These are phyloP conservation scores for Sus cebifrons DNA, from an alignment of 2,797 vertebrate genomes.

Conservation along the genomic window DNA sequence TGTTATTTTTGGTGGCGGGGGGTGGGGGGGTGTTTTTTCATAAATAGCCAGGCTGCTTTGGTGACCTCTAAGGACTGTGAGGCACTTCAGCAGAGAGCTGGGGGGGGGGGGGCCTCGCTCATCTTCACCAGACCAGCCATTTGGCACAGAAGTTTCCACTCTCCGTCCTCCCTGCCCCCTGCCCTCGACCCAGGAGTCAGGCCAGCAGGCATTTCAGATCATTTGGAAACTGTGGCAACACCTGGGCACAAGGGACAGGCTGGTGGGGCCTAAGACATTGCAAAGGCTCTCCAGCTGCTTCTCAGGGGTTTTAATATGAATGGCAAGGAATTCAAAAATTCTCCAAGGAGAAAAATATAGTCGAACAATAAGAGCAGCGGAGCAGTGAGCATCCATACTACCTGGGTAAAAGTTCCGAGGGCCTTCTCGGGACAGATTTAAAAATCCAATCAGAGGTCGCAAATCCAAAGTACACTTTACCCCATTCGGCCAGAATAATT, in stretches of 20 bases:
- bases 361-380: slow-evolving; percentile 42
- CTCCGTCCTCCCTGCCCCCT: slow-evolving; percentile 23
- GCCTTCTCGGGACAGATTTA: slow-evolving; percentile 14
- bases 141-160: slow-evolving; percentile 77
- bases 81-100: not conserved
- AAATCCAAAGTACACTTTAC: slow-evolving; percentile 15
- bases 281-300: slow-evolving; percentile 71
- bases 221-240: slow-evolving; percentile 67
- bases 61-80: not conserved
- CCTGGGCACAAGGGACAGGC: slow-evolving; percentile 68
- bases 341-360: slow-evolving; percentile 2
- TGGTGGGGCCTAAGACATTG: slow-evolving; percentile 64
- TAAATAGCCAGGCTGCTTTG: slow-evolving; percentile 1
- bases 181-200: not conserved
- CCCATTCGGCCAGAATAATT: not conserved
- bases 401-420: not conserved
- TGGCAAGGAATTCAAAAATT: slow-evolving; percentile 76
- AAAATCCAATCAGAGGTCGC: slow-evolving; percentile 48
- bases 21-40: not conserved
- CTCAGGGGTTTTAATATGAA: slow-evolving; percentile 77
- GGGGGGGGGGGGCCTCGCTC: not conserved
- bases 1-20: not conserved
- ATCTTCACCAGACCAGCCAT: slow-evolving; percentile 66
- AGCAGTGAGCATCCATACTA: not conserved
- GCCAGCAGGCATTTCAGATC: slow-evolving; percentile 55